Evolutionary conservation across 2,113 vertebrate species (phyloP).

Genomic region (Pelodiscus sinensis): DNA sequence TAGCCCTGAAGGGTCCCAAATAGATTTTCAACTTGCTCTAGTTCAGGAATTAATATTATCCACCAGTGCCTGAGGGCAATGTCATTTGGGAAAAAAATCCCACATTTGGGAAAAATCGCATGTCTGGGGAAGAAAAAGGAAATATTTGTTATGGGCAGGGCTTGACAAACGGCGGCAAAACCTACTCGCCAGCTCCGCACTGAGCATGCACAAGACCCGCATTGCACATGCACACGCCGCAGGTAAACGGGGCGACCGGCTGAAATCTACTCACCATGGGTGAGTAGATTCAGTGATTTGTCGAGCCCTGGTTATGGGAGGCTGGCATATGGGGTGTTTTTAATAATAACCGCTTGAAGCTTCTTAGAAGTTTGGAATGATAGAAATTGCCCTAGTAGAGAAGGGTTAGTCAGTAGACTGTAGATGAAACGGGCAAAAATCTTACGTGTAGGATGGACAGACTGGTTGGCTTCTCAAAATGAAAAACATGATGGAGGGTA

Average conservation of each 20-base stretch:
- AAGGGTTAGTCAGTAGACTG: background rate
- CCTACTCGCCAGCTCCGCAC: too few relatives aligned
- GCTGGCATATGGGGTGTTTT: background rate
- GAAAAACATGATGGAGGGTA: background rate
- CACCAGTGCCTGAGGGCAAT: fast-evolving
- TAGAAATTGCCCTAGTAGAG: background rate
- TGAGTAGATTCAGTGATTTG: too few relatives aligned
- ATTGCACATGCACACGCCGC: too few relatives aligned
- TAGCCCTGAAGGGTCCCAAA: background rate
- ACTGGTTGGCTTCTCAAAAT: background rate
- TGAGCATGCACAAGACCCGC: too few relatives aligned
- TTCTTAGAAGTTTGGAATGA: background rate
- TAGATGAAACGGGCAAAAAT: background rate
- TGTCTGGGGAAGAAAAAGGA: conserved; percentile 15
- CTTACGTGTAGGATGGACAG: background rate
- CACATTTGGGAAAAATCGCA: background rate
- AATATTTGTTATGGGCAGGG: background rate
- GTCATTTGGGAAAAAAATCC: background rate
- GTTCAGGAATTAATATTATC: background rate
- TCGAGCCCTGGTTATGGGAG: background rate
- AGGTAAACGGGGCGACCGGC: too few relatives aligned
- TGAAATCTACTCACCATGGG: too few relatives aligned
- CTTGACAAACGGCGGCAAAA: too few relatives aligned
- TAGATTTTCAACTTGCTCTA: background rate
- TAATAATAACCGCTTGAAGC: background rate